Conservation (phyloP, 92 coral and sea anemone genomes). For the Montipora capitata region DNA sequence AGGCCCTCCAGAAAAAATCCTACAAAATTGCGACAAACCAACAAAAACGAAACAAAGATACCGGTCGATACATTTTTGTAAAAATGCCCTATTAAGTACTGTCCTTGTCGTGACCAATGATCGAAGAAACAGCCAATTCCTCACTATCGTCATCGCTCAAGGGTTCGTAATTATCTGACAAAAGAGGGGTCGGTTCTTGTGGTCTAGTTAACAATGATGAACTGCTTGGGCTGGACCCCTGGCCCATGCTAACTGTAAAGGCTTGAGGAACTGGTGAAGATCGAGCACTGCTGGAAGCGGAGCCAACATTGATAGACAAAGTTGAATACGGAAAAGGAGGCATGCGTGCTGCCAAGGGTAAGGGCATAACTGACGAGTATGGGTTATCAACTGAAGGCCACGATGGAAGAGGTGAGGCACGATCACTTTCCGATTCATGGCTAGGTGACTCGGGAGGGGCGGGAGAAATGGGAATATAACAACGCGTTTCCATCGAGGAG, state of each 20-base stretch:
- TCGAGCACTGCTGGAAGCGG: slow-evolving; percentile 94
- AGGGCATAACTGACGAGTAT: slow-evolving; percentile 36
- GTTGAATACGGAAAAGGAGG: slow-evolving; percentile 93
- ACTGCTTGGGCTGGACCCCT: slow-evolving; percentile 80
- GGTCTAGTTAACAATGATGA: slow-evolving; percentile 83
- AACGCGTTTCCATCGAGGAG: slow-evolving; percentile 50
- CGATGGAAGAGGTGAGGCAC: slow-evolving; percentile 81
- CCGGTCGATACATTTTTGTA: too few species aligned
- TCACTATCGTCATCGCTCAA: slow-evolving; percentile 95
- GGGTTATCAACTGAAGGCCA: slow-evolving; percentile 68
- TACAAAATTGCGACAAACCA: too few species aligned
- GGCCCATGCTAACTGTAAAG: slow-evolving; percentile 39
- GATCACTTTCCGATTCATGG: slow-evolving; percentile 81
- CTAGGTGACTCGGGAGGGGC: slow-evolving; percentile 89
- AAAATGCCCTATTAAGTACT: background rate
- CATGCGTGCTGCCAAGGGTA: slow-evolving; percentile 54
- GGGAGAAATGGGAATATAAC: slow-evolving; percentile 96
- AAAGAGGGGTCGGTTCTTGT: slow-evolving; percentile 85
- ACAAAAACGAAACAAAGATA: too few species aligned
- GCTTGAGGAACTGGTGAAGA: slow-evolving; percentile 94
- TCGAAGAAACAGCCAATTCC: slow-evolving; percentile 16
- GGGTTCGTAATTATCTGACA: slow-evolving; percentile 98
- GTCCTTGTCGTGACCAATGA: background rate
- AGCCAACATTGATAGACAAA: slow-evolving; percentile 87
- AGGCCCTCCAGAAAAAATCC: too few species aligned